phyloP scores from a whole-genome alignment of 2,113 vertebrate species.

The Gymnocephalus cernua region DNA sequence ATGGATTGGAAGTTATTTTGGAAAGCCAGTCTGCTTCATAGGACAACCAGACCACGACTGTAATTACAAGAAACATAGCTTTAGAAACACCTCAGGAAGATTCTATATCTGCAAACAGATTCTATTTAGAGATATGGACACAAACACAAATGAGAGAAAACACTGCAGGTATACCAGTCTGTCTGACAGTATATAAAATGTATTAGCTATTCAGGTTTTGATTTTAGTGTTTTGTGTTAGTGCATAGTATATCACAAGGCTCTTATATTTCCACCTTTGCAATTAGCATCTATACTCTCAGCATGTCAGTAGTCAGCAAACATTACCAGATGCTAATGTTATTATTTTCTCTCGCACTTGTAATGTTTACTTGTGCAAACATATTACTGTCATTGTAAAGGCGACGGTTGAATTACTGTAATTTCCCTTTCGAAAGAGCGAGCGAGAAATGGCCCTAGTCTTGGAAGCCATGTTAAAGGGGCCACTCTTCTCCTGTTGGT shows the following conservation, averaged over 20 bases:
- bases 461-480: conserved; percentile 16
- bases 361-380: conserved; percentile 9
- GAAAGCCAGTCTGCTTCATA: conserved; percentile 32
- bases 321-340: not conserved
- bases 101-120: conserved; percentile 4
- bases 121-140: conserved; percentile 35
- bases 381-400: conserved; percentile 55
- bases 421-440: conserved; percentile 51
- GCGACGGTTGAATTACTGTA: conserved; percentile 42
- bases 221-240: not conserved
- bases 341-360: conserved; percentile 2
- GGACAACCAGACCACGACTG: conserved; percentile 18
- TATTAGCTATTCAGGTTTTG: not conserved
- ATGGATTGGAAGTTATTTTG: conserved; percentile 47
- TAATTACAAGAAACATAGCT: conserved; percentile 34
- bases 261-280: not conserved
- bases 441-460: conserved; percentile 25
- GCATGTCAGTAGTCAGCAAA: conserved; percentile 3
- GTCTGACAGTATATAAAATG: not conserved
- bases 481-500: conserved; percentile 46
- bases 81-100: conserved; percentile 28
- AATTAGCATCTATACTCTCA: conserved; percentile 16
- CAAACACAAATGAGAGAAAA: not conserved
- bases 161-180: not conserved
- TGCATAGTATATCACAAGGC: not conserved